Evolutionary conservation across 2,113 vertebrate species (phyloP).

Genomic region (Otolemur garnettii): DNA sequence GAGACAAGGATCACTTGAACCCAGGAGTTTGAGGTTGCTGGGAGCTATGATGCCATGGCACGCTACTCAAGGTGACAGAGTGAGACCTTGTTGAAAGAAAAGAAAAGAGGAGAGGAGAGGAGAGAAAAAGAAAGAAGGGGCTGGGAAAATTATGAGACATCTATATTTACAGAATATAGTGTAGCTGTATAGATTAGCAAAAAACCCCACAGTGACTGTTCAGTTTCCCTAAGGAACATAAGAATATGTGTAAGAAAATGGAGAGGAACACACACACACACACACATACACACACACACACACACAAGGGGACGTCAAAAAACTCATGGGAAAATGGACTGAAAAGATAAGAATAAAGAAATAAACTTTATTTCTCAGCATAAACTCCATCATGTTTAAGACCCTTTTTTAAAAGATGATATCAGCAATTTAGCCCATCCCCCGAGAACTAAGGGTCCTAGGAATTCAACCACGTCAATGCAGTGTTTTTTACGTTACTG

Average conservation of each 20-base stretch:
- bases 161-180: not conserved
- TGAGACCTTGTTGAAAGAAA: too few species aligned
- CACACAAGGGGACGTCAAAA: not conserved
- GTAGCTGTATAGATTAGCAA: not conserved
- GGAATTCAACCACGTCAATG: not conserved
- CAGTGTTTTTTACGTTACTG: not conserved
- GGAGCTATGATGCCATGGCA: too few species aligned
- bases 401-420: not conserved
- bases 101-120: too few species aligned
- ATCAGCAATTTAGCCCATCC: not conserved
- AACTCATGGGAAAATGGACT: not conserved
- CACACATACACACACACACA: not conserved
- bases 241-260: not conserved
- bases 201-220: not conserved
- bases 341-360: not conserved
- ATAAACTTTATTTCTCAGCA: not conserved
- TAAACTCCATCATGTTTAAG: not conserved
- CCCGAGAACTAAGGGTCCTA: not conserved
- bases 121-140: not conserved
- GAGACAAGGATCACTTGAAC: too few species aligned
- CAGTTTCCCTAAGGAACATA: constrained; percentile 2
- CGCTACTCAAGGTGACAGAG: too few species aligned
- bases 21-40: too few species aligned
- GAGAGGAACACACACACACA: not conserved
- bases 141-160: not conserved